Percentiles rank a stretch among this genome's conserved stretches.
Conservation (phyloP, 1,140 invertebrate genomes). For the Ephestia elutella region DNA sequence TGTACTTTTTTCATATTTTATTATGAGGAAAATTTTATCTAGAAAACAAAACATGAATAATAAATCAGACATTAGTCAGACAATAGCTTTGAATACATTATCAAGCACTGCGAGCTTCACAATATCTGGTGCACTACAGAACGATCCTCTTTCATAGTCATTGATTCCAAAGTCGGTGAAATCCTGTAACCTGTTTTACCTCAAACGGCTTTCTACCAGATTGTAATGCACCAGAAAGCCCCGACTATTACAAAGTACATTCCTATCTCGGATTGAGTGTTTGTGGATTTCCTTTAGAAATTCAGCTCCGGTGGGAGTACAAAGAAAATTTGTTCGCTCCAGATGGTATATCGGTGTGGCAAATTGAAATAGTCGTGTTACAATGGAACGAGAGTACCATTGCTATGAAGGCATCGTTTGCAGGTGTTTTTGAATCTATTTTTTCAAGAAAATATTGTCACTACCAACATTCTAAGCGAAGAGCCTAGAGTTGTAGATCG, state of each 20-base stretch:
- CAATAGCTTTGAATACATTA: too few relatives aligned
- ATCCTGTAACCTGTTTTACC: not conserved
- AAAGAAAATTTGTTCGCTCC: conserved; percentile 1
- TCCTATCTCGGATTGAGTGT: conserved; percentile 2
- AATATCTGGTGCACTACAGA: not conserved
- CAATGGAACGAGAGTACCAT: not conserved
- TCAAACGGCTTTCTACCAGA: not conserved
- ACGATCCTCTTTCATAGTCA: not conserved
- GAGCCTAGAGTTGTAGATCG: too few relatives aligned
- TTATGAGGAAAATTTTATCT: too few relatives aligned
- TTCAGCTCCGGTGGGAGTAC: not conserved
- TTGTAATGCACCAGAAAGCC: conserved; percentile 4
- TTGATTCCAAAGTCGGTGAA: not conserved
- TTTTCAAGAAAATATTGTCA: too few relatives aligned
- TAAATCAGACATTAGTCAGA: too few relatives aligned
- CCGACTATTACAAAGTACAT: not conserved
- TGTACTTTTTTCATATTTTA: too few relatives aligned
- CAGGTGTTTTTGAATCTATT: too few relatives aligned
- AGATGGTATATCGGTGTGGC: not conserved
- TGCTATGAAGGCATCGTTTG: not conserved
- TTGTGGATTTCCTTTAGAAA: conserved; percentile 5
- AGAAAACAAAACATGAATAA: too few relatives aligned
- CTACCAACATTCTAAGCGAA: too few relatives aligned
- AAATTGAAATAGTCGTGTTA: conserved; percentile 2
- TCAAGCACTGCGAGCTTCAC: too few relatives aligned